Conservation (phyloP, 2,888 invertebrate species). For the Himalopsyche anomala region DNA sequence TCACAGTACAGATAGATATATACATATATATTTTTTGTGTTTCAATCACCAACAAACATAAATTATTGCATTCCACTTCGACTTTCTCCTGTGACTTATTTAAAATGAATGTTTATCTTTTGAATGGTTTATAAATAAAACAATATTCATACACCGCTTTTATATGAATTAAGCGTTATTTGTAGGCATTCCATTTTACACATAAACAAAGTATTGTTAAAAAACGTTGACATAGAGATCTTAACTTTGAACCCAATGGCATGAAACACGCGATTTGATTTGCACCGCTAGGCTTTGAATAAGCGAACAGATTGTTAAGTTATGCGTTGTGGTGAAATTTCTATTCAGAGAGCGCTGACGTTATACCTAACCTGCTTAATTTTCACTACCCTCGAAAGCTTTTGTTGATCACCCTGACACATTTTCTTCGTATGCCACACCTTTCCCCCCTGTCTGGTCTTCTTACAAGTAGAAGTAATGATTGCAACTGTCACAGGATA, state of each 20-base stretch:
- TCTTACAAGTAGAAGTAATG: no score
- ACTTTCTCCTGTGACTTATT: background rate
- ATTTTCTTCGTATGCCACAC: no score
- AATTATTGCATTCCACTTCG: background rate
- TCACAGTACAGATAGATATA: no score
- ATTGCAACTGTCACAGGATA: no score
- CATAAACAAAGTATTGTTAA: conserved; percentile 42
- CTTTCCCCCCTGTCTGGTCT: no score
- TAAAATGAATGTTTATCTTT: background rate
- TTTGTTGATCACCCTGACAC: no score
- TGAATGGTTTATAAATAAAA: conserved; percentile 3
- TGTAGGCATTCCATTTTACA: conserved; percentile 36
- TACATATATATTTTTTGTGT: no score
- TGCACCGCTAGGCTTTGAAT: conserved; percentile 42
- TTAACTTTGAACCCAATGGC: conserved; percentile 34
- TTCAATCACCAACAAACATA: background rate
- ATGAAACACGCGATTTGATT: conserved; percentile 43
- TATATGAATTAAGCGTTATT: conserved; percentile 11
- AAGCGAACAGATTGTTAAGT: conserved; percentile 41
- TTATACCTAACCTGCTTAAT: no score
- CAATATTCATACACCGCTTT: background rate
- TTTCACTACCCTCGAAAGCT: no score
- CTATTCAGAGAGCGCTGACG: background rate
- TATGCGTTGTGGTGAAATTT: conserved; percentile 3
- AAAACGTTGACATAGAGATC: conserved; percentile 42